phyloP scores from a whole-genome alignment of 2,888 invertebrate genomes.

The Alloplasta piceator region DNA sequence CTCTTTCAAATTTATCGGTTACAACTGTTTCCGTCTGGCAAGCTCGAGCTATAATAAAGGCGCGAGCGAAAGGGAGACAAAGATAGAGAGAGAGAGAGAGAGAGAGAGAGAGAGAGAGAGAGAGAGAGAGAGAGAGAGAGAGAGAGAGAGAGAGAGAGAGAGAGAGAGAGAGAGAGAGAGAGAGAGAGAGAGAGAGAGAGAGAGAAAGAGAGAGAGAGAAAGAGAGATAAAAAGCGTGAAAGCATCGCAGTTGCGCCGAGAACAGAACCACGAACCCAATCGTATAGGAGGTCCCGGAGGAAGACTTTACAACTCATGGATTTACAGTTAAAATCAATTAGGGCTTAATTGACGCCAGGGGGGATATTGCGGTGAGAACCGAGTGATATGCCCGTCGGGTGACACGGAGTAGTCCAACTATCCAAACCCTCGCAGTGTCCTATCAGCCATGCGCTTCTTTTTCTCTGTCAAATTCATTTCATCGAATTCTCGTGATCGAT shows the following conservation, averaged over 20 bases:
- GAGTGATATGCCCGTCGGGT: conserved; percentile 35
- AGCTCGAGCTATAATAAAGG: conserved; percentile 29
- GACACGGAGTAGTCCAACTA: conserved; percentile 29
- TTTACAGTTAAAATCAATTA: conserved; percentile 80
- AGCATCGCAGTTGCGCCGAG: conserved; percentile 24
- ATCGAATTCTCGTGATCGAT: conserved; percentile 49
- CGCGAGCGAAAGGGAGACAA: conserved; percentile 5
- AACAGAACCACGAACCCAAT: conserved; percentile 68
- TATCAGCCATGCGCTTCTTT: conserved; percentile 31
- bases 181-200: conserved; percentile 6
- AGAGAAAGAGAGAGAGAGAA: conserved; percentile 18
- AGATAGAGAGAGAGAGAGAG: conserved; percentile 23
- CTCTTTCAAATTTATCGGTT: conserved; percentile 74
- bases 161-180: background rate
- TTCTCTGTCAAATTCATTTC: conserved; percentile 42
- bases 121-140: background rate
- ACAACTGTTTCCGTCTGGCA: conserved; percentile 72
- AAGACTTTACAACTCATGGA: conserved; percentile 73
- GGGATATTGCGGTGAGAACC: conserved; percentile 59
- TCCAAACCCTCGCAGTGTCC: conserved; percentile 42
- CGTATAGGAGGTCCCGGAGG: conserved; percentile 57
- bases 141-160: conserved; percentile 1
- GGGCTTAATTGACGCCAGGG: conserved; percentile 73
- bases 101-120: background rate
- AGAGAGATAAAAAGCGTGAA: conserved; percentile 10